Evolutionary conservation across 2,888 invertebrate genomes (phyloP).

Genomic region (Agrilus mali): DNA sequence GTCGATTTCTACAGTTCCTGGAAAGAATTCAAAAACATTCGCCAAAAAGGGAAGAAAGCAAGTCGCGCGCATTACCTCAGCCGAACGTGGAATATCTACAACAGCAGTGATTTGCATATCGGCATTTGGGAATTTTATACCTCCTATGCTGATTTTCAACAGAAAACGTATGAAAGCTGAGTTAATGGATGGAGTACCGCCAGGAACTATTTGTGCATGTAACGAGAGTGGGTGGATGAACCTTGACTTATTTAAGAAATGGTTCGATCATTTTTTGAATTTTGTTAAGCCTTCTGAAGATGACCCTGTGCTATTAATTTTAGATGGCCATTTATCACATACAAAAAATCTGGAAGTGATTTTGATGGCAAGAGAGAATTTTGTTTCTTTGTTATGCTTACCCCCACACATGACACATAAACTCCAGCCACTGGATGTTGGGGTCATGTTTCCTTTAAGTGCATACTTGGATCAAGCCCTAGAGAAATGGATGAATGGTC

Average conservation of each 20-base stretch:
- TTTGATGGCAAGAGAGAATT: conserved; percentile 13
- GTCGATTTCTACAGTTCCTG: conserved; percentile 8
- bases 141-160: conserved; percentile 6
- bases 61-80: conserved; percentile 18
- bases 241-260: conserved; percentile 21
- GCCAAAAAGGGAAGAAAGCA: conserved; percentile 9
- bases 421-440: conserved; percentile 19
- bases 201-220: conserved; percentile 15
- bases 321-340: conserved; percentile 25
- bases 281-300: conserved; percentile 18
- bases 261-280: conserved; percentile 28
- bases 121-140: conserved; percentile 7
- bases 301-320: conserved; percentile 21
- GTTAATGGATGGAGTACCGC: conserved; percentile 21
- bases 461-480: conserved; percentile 13
- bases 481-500: conserved; percentile 16
- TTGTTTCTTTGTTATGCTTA: conserved; percentile 23
- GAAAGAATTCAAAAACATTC: conserved; percentile 11
- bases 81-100: conserved; percentile 18
- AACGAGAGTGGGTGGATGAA: conserved; percentile 22
- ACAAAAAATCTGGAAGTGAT: conserved; percentile 23
- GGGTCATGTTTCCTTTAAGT: conserved; percentile 13
- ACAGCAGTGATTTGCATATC: conserved; percentile 12
- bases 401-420: conserved; percentile 21
- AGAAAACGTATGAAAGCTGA: conserved; percentile 6